A percentile compares a stretch with the other conserved stretches of the same genome.
Conservation (phyloP, 2,888 invertebrate species). For the Myathropa florea region DNA sequence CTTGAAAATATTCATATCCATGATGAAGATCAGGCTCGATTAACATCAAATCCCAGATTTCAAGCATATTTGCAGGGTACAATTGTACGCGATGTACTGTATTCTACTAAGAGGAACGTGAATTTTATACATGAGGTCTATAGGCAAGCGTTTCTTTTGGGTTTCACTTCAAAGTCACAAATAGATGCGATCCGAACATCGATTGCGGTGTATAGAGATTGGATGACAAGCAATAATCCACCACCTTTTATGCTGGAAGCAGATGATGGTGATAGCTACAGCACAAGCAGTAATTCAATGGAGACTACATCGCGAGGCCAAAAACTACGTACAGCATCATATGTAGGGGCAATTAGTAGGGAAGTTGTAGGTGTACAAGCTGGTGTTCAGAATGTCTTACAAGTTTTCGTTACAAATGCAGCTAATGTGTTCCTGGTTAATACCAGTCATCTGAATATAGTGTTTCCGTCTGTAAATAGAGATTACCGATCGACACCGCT, state of each 20-base stretch:
- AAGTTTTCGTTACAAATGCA: conserved; percentile 94
- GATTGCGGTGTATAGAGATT: conserved; percentile 95
- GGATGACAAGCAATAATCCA: conserved; percentile 92
- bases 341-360: conserved; percentile 90
- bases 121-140: conserved; percentile 97
- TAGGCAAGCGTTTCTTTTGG: conserved; percentile 94
- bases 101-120: conserved; percentile 93
- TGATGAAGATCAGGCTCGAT: conserved; percentile 78
- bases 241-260: conserved; percentile 91
- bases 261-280: conserved; percentile 80
- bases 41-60: conserved; percentile 72
- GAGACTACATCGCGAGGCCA: conserved; percentile 77
- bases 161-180: conserved; percentile 87
- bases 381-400: conserved; percentile 86
- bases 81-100: conserved; percentile 93
- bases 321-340: conserved; percentile 90
- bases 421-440: conserved; percentile 94
- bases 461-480: conserved; percentile 83
- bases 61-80: conserved; percentile 79
- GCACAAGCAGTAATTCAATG: conserved; percentile 30
- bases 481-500: conserved; percentile 85
- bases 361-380: conserved; percentile 91
- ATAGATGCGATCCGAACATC: conserved; percentile 93
- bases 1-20: conserved; percentile 78
- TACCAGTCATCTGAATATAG: conserved; percentile 80